Evolutionary conservation across 2,797 vertebrate genomes (phyloP).

Genomic region (Adelosebastes latens): DNA sequence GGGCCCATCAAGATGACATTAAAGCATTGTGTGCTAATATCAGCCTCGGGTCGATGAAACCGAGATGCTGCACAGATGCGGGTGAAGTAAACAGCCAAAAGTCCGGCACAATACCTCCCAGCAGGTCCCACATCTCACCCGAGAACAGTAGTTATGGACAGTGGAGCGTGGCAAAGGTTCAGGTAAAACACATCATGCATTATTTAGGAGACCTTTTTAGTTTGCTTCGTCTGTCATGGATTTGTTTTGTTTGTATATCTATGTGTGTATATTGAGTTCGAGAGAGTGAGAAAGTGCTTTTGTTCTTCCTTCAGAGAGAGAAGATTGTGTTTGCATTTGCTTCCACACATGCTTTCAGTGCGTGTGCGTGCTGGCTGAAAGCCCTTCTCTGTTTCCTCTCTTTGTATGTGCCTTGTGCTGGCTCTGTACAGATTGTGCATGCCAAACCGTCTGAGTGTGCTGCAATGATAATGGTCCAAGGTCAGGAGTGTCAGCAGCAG

Average conservation of each 20-base stretch:
- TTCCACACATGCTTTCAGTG: constrained; percentile 12
- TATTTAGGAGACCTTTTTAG: constrained; percentile 57
- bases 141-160: constrained; percentile 35
- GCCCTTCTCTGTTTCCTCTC: constrained; percentile 27
- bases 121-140: constrained; percentile 3
- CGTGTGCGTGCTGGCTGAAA: constrained; percentile 12
- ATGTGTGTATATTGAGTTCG: constrained; percentile 19
- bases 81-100: constrained; percentile 23
- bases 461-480: constrained; percentile 74
- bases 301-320: constrained; percentile 56
- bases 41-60: constrained; percentile 11
- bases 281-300: constrained; percentile 29
- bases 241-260: constrained; percentile 34
- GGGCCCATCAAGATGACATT: constrained; percentile 42
- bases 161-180: constrained; percentile 29
- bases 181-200: constrained; percentile 49
- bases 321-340: constrained; percentile 42
- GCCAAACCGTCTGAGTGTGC: constrained; percentile 60
- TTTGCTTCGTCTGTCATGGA: constrained; percentile 26
- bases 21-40: constrained; percentile 44
- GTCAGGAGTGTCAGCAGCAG: constrained; percentile 71
- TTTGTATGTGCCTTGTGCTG: constrained; percentile 46
- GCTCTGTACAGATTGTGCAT: constrained; percentile 53
- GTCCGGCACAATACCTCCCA: constrained; percentile 1
- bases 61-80: constrained; percentile 5